phyloP scores from a whole-genome alignment of 2,113 vertebrate genomes.

The Scartelaos histophorus region DNA sequence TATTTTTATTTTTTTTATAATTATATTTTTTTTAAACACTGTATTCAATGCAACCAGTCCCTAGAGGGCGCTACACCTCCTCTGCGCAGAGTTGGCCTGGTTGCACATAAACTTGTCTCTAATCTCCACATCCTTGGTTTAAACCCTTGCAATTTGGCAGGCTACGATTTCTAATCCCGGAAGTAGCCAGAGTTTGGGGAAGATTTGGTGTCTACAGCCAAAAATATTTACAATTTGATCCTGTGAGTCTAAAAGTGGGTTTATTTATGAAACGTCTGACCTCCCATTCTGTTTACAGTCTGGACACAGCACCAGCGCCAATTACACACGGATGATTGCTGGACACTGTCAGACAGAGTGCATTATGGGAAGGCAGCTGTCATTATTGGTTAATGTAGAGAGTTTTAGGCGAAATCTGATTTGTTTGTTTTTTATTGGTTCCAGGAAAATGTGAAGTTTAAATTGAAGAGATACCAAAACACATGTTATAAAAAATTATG shows the following conservation, averaged over 20 bases:
- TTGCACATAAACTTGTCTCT: background rate
- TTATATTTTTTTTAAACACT: background rate
- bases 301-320: conserved; percentile 19
- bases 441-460: conserved; percentile 27
- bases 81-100: background rate
- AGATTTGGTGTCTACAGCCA: background rate
- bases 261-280: conserved; percentile 34
- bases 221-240: background rate
- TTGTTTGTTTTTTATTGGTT: conserved; percentile 42
- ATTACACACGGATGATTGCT: conserved; percentile 18
- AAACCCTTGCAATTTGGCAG: background rate
- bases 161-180: background rate
- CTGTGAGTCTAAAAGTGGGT: conserved; percentile 23
- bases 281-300: conserved; percentile 30
- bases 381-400: conserved; percentile 3
- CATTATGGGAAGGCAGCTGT: conserved; percentile 42
- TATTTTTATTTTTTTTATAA: too few relatives aligned
- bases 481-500: background rate
- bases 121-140: background rate
- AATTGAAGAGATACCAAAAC: background rate
- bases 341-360: conserved; percentile 1
- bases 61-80: background rate
- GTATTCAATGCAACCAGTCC: background rate
- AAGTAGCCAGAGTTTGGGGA: background rate
- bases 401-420: background rate